Evolutionary conservation across 1,140 invertebrate genomes (phyloP), one percentile per base, ranked within the genome.

Genomic region (Apis laboriosa): DNA sequence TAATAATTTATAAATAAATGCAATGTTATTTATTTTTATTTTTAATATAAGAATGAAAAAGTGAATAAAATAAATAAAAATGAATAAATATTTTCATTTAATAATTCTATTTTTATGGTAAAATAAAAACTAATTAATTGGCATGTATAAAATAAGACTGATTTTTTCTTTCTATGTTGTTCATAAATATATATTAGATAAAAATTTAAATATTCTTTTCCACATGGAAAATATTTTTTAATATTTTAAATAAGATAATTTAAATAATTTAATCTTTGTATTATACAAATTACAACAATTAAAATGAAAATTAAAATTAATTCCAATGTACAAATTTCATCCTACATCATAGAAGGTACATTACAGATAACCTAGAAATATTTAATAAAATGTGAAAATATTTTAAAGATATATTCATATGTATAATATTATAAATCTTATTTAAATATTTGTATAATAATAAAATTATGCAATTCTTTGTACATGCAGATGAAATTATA

Each of bases 161-260:
- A 88, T 88, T 88, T 87, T 51, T 68, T 87, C 71, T 88, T 64
- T 84, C 63, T 88, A 49, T 87, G 61, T 87, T 88, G 82, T 28
- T 64, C 51, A 78, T 81, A 85, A 85, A 49, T 77, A 49, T 53
- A 49, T 77, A 83, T 49, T 68, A 84, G 56, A 58, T 84, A 77
- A 72, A 86, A 83, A 83, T 86, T 79, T n/a, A 78, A 64, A 79
- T 86, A 70, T 34, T 83, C 58, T 19, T 43, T 71, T 80, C 60
- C 43, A 24, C 12, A 19, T 68, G 15, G 17, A 61, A 9, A 60
- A 85, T 76, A 81, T 87, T 76, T 28, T 79, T 71, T 82, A 15
- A 70, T 9, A 66, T 72, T 64, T 78, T 9, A 78, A 24, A 61
- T n/a, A 21, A 60, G 9, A 34, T 70, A 84, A 49, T 19, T 51